Base-by-base conservation (phyloP, 2,113 vertebrate species). In the Neomonachus schauinslandi region DNA sequence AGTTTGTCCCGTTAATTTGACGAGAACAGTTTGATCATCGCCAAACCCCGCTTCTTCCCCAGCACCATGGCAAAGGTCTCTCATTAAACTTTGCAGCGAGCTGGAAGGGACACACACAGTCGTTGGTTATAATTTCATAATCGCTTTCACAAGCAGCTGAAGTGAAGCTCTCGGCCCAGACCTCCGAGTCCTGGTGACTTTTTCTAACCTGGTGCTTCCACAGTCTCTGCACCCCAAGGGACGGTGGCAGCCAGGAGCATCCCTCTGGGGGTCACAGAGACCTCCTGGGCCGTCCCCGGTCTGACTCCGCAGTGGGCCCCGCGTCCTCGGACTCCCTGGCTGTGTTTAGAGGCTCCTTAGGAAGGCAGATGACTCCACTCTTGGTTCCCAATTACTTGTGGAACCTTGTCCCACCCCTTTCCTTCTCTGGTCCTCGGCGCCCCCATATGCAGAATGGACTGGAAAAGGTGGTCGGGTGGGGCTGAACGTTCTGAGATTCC, bases 1-100 rank as follows among this genome's bases (percentile, higher is more conserved):
- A 74, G 74, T 98, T 67, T 93, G 97, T 92, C 95, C 98, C 88
- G 57, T 96, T 98, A 83, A 96, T 95, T 97, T 92, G 77, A 97
- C 77, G 89, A 94, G 97, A 98, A 96, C 84, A 55, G 93, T 97
- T 98, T 95, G 95, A 93, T 97, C 96, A 61, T 74, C 39, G 24
- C 96, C 89, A 65, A 80, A 28, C 93, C 97, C 97, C 77, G 95
- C 46, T 94, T 94, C 88, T 85, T 96, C 86, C 86, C 98, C 97
- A 89, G 98, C 93, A 55, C 95, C n/a, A 4, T 57, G 71, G 97
- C 97, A 88, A 97, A 97, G 95, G 85, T n/a, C 83, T 97, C 97
- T 98, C 79, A 85, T 53, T 91, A 96, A 96, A 92, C 94, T 96
- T 92, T 92, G 84, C 95, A 88, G 96, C 93, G 63, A 97, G 95